Evolutionary conservation across 1,140 invertebrate genomes (phyloP).

Genomic region (Sipha flava): DNA sequence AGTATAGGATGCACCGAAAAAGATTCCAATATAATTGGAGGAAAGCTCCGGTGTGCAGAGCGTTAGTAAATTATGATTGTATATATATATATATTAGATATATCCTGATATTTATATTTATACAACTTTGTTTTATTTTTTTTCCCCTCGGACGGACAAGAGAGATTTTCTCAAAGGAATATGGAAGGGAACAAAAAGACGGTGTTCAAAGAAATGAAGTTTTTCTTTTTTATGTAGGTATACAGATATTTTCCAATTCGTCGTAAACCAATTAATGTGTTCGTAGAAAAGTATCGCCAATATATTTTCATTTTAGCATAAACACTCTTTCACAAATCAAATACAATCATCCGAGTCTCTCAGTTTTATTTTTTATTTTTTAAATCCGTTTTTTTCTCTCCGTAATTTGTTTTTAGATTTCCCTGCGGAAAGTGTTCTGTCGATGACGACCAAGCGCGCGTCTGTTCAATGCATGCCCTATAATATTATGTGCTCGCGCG

Average conservation of each 20-base stretch:
- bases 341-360: not conserved
- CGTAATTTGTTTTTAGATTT: not conserved
- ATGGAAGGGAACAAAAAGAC: not conserved
- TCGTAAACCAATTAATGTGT: not conserved
- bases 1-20: not conserved
- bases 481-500: no score
- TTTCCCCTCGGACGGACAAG: not conserved
- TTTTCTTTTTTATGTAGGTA: not conserved
- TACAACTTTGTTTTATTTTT: not conserved
- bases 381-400: not conserved
- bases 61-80: not conserved
- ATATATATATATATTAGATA: not conserved
- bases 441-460: no score
- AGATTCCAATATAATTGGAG: not conserved
- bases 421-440: not conserved
- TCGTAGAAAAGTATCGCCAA: not conserved
- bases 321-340: constrained; percentile 3
- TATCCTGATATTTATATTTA: not conserved
- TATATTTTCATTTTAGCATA: not conserved
- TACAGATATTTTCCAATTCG: not conserved
- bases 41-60: not conserved
- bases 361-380: not conserved
- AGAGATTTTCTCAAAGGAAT: not conserved
- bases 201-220: not conserved
- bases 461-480: no score